These are phyloP conservation scores for Mugil cephalus DNA, from an alignment of 2,113 vertebrate species.

Conservation along the genomic window DNA sequence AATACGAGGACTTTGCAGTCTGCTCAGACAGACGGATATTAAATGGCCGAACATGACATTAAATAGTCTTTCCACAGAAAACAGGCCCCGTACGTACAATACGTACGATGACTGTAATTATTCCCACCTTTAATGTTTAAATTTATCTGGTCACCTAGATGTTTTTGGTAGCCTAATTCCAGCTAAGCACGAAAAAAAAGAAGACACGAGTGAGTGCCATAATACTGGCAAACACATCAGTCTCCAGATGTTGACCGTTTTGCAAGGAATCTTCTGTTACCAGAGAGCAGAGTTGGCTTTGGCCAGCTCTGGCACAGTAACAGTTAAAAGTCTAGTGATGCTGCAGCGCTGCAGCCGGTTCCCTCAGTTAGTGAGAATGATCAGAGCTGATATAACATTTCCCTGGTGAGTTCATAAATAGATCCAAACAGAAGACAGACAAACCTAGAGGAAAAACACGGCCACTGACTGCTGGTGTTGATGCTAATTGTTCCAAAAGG, in stretches of 20 bases:
- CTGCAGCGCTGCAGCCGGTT: conserved; percentile 51
- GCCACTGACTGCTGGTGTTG: conserved; percentile 41
- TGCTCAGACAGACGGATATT: too few species aligned
- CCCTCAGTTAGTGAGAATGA: conserved; percentile 61
- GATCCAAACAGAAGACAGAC: conserved; percentile 63
- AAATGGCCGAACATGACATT: too few species aligned
- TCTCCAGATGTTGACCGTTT: conserved; percentile 43
- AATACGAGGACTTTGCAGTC: too few species aligned
- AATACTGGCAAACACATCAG: neutral
- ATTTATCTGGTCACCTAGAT: too few species aligned
- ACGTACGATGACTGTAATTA: neutral
- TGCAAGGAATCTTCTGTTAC: neutral
- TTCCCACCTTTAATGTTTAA: too few species aligned
- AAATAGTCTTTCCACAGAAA: too few species aligned
- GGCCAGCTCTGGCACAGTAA: conserved; percentile 29
- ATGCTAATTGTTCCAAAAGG: conserved; percentile 37
- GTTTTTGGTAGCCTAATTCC: too few species aligned
- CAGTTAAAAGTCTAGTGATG: conserved; percentile 56
- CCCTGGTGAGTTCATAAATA: conserved; percentile 68
- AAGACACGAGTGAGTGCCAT: conserved; percentile 7
- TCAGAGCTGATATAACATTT: conserved; percentile 65
- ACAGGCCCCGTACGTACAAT: neutral
- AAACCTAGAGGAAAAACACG: conserved; percentile 55
- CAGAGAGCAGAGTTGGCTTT: conserved; percentile 53
- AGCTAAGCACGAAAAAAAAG: neutral